phyloP scores from a whole-genome alignment of 2,888 invertebrate species.

The Drosophila robusta region DNA sequence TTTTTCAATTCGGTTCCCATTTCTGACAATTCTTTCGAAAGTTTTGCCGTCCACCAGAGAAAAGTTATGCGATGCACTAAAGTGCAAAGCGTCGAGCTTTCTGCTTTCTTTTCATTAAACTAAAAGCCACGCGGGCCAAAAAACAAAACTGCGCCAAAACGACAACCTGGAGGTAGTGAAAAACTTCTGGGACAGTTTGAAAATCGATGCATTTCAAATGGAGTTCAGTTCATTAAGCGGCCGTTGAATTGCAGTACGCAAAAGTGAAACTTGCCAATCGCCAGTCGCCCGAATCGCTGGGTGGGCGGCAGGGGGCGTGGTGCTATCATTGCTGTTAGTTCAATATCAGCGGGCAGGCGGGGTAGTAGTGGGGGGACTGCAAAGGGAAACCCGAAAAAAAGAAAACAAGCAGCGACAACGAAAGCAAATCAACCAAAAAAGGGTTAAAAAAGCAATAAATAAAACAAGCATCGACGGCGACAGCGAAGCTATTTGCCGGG shows the following conservation, averaged over 20 bases:
- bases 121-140: slow-evolving; percentile 36
- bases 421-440: slow-evolving; percentile 71
- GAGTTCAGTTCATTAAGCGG: slow-evolving; percentile 72
- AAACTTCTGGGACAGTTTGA: slow-evolving; percentile 28
- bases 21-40: not conserved
- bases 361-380: not conserved
- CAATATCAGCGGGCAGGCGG: slow-evolving; percentile 39
- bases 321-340: slow-evolving; percentile 45
- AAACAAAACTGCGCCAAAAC: not conserved
- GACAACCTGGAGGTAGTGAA: slow-evolving; percentile 5
- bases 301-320: slow-evolving; percentile 30
- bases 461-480: slow-evolving; percentile 83
- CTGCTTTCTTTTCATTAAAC: slow-evolving; percentile 51
- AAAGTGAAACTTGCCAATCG: slow-evolving; percentile 67
- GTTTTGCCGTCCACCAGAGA: not conserved
- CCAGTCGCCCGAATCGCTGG: slow-evolving; percentile 6
- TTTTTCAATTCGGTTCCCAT: not conserved
- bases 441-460: slow-evolving; percentile 85
- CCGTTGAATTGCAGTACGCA: slow-evolving; percentile 51
- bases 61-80: slow-evolving; percentile 16
- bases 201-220: slow-evolving; percentile 76
- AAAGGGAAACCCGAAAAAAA: slow-evolving; percentile 30
- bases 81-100: not conserved
- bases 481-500: slow-evolving; percentile 82
- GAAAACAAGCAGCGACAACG: slow-evolving; percentile 46